Evolutionary conservation across 1,140 invertebrate genomes (phyloP).

Genomic region (Conopomorpha cramerella): DNA sequence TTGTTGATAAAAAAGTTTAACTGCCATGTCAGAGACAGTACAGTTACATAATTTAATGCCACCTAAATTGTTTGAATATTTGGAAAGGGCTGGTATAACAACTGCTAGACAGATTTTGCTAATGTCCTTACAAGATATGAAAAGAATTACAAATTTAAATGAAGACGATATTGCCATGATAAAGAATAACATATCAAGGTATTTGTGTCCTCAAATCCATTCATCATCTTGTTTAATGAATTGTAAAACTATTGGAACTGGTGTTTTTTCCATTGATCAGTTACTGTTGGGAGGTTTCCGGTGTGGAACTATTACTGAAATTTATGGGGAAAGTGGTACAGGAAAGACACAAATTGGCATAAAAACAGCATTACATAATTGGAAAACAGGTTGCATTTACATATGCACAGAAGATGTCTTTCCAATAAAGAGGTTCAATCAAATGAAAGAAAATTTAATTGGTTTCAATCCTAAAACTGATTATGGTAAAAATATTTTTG

Average conservation of each 20-base stretch:
- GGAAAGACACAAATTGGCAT: constrained; percentile 88
- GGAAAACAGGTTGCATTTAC: constrained; percentile 21
- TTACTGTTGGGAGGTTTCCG: constrained; percentile 74
- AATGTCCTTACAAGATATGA: constrained; percentile 33
- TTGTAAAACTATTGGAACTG: no score
- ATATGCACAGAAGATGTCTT: constrained; percentile 49
- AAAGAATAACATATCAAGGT: no score
- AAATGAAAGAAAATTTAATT: constrained; percentile 19
- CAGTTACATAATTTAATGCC: constrained; percentile 20
- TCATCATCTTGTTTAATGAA: no score
- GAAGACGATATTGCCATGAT: constrained; percentile 25
- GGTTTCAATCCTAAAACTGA: constrained; percentile 6
- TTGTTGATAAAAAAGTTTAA: no score
- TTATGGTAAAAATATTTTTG: constrained; percentile 29
- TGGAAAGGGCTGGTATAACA: constrained; percentile 28
- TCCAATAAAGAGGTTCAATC: constrained; percentile 34
- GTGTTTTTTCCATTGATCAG: constrained; percentile 66
- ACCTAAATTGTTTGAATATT: constrained; percentile 22
- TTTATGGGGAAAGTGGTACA: constrained; percentile 79
- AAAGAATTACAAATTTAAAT: constrained; percentile 29
- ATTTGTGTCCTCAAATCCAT: no score
- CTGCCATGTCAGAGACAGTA: no score
- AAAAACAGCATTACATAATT: constrained; percentile 63
- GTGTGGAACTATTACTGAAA: constrained; percentile 76
- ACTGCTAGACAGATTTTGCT: constrained; percentile 29